Evolutionary conservation across 2,888 invertebrate genomes (phyloP).

Genomic region (Brachypalpus laphriformis): DNA sequence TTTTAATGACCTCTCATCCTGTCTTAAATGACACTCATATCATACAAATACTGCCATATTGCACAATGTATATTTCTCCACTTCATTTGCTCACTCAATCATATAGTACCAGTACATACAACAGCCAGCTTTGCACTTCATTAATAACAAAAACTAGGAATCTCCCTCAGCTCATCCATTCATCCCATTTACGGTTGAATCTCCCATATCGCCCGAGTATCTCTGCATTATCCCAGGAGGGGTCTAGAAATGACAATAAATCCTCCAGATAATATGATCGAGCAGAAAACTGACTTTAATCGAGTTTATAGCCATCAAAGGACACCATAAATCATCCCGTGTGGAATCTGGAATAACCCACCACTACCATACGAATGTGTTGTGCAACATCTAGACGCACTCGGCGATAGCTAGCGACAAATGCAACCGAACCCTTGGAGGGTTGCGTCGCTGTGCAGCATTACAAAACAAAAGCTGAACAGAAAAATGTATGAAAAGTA

Average conservation of each 20-base stretch:
- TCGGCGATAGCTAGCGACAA: constrained; percentile 53
- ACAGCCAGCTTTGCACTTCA: constrained; percentile 70
- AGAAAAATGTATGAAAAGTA: constrained; percentile 52
- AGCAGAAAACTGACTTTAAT: constrained; percentile 74
- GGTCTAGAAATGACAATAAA: constrained; percentile 73
- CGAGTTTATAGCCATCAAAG: constrained; percentile 74
- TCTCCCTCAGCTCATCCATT: constrained; percentile 58
- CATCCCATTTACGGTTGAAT: constrained; percentile 40
- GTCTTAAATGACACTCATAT: constrained; percentile 64
- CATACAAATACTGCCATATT: constrained; percentile 71
- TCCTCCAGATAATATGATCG: constrained; percentile 74
- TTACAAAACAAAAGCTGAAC: constrained; percentile 27
- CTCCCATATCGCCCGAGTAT: constrained; percentile 29
- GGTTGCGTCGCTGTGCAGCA: constrained; percentile 41
- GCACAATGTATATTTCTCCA: constrained; percentile 51
- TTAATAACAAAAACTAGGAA: constrained; percentile 65
- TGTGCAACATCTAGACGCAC: constrained; percentile 68
- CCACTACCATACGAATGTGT: constrained; percentile 45
- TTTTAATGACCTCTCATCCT: constrained; percentile 32
- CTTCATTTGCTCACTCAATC: constrained; percentile 68
- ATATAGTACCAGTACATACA: constrained; percentile 25
- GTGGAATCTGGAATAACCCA: constrained; percentile 62
- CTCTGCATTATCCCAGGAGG: constrained; percentile 63
- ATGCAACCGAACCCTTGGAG: constrained; percentile 61
- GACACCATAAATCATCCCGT: constrained; percentile 71